Percentiles rank a stretch among this genome's conserved stretches.
phyloP scores from a whole-genome alignment of 1,140 invertebrate genomes.

The Cotesia chilonis region DNA sequence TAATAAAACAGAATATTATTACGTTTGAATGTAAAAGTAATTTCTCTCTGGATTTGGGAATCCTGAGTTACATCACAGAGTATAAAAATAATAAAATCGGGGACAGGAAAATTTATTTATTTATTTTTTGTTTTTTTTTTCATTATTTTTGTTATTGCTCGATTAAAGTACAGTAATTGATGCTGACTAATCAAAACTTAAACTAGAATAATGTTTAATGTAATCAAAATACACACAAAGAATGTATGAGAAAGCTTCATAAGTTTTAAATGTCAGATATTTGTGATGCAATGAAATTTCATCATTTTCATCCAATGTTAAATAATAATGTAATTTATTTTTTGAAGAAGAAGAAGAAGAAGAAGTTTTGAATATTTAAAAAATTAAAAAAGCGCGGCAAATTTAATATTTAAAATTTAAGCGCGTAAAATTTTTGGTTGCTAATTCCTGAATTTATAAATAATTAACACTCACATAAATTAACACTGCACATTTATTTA shows the following conservation, averaged over 20 bases:
- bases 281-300: constrained; percentile 20
- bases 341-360: not conserved
- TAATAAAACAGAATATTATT: no score
- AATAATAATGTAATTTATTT: not conserved
- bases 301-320: constrained; percentile 7
- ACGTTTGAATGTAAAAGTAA: no score
- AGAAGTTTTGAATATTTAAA: not conserved
- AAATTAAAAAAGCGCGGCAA: not conserved
- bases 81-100: not conserved
- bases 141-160: not conserved
- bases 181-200: not conserved
- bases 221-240: not conserved
- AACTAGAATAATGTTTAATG: not conserved
- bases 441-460: no score
- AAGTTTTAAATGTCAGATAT: constrained; percentile 17
- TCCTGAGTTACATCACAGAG: not conserved
- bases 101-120: not conserved
- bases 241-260: not conserved
- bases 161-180: not conserved
- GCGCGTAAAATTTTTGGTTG: no score
- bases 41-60: constrained; percentile 4
- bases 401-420: no score
- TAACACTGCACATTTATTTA: no score
- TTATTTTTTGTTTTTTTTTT: not conserved
- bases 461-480: no score